phyloP scores from a whole-genome alignment of 2,888 invertebrate genomes.

The Cheilosia variabilis region DNA sequence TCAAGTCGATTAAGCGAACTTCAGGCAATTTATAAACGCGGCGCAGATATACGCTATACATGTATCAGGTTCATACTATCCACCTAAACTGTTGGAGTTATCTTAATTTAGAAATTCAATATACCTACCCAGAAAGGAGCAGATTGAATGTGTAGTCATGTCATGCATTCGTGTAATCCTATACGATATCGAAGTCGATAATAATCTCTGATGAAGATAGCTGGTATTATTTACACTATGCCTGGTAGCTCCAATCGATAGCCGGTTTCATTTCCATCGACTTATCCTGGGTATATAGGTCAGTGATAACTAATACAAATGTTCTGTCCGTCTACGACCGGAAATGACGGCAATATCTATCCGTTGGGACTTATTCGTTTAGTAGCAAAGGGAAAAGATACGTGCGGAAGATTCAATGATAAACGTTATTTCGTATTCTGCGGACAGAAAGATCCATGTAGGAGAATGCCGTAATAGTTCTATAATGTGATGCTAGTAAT shows the following conservation, averaged over 20 bases:
- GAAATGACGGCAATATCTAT: constrained; percentile 26
- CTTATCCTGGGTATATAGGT: constrained; percentile 21
- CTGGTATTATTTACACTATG: neutral
- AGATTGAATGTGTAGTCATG: too few relatives aligned
- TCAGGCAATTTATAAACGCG: too few relatives aligned
- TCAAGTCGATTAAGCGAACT: too few relatives aligned
- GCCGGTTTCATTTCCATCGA: constrained; percentile 23
- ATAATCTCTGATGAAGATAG: constrained; percentile 5
- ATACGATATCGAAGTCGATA: constrained; percentile 5
- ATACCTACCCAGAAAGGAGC: too few relatives aligned
- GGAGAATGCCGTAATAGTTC: too few relatives aligned
- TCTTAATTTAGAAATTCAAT: too few relatives aligned
- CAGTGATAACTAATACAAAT: constrained; percentile 42
- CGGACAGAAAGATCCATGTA: neutral
- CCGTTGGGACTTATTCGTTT: constrained; percentile 8
- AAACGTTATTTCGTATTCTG: constrained; percentile 12
- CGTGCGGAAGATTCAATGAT: constrained; percentile 30
- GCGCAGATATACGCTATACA: too few relatives aligned
- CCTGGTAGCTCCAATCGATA: neutral
- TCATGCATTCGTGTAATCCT: neutral
- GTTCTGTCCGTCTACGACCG: constrained; percentile 10
- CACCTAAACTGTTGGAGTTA: too few relatives aligned
- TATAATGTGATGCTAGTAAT: too few relatives aligned
- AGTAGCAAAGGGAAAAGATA: neutral
- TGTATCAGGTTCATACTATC: too few relatives aligned